Percentiles rank a stretch among this genome's conserved stretches.
Conservation (phyloP, 2,113 vertebrate genomes). For the Stegastes partitus region DNA sequence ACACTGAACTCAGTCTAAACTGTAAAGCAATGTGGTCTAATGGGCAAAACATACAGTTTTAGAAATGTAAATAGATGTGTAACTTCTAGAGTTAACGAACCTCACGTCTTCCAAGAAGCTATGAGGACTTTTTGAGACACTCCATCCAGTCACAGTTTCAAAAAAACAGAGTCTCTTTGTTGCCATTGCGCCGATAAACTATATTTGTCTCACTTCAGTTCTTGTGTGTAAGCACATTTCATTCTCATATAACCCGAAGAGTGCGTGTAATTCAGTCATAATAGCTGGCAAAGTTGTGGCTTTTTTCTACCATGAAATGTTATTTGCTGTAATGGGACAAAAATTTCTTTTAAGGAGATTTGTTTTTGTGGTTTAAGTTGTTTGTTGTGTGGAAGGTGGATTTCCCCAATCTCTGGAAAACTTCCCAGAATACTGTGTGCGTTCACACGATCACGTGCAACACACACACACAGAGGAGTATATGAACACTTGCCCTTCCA, state of each 20-base stretch:
- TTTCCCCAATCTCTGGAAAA: slow-evolving; percentile 73
- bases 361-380: slow-evolving; percentile 73
- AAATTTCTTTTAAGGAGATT: slow-evolving; percentile 57
- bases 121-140: not conserved
- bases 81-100: too few species aligned
- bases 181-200: slow-evolving; percentile 12
- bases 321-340: slow-evolving; percentile 64
- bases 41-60: too few species aligned
- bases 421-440: slow-evolving; percentile 66
- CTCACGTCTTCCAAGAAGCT: too few species aligned
- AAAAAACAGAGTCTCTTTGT: not conserved
- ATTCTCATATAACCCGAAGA: slow-evolving; percentile 29
- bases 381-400: slow-evolving; percentile 72
- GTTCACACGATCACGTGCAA: slow-evolving; percentile 61
- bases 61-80: too few species aligned
- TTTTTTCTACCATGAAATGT: slow-evolving; percentile 66
- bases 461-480: slow-evolving; percentile 26
- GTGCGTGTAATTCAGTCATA: slow-evolving; percentile 54
- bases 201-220: slow-evolving; percentile 24
- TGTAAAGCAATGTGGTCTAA: too few species aligned
- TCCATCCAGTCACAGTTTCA: not conserved
- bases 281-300: slow-evolving; percentile 64
- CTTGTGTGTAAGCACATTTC: slow-evolving; percentile 43
- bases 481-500: slow-evolving; percentile 47
- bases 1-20: too few species aligned